Evolutionary conservation across 2,113 vertebrate genomes (phyloP), one percentile per base, ranked within the genome.

Genomic region (Acrocephalus kingi): DNA sequence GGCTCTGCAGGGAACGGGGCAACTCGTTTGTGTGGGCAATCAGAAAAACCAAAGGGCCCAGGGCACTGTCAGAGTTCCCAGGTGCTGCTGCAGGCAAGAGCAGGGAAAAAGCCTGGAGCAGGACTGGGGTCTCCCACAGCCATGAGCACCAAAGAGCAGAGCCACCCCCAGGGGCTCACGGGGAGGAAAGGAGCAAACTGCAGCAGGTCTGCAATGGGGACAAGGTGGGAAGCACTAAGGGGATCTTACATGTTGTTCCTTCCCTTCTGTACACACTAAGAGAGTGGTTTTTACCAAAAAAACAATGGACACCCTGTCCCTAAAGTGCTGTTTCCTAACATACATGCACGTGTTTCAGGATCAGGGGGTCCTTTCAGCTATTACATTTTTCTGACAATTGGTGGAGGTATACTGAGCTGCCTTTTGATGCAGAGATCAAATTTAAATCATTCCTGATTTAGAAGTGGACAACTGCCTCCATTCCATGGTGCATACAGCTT

Each of bases 21-120:
- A 45, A 21, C 27, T 48, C 3, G 0, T 59, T 43, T 8, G 0
- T 2, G 0, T 0, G 3, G 51, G 3, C 31, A 52, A 0, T 2
- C 3, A 1, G 41, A 10, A 39, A 35, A 82, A 2, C 13, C 28
- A 45, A 9, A 48, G 71, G 19, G 67, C 61, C 79, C 31, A 3
- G n/a, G 24, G 31, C 16, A 9, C 6, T 15, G 39, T 4, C 28
- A 20, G n/a, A 30, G 72, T 13, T 87, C 43, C 15, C 14, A 0
- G 37, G 25, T 15, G 17, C 79, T 10, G 7, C 33, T 27, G 16
- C 10, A 9, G 37, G 21, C 20, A 24, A 24, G 48, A 21, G 54
- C 2, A n/a, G 61, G 33, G 22, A n/a, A 15, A 23, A 37, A 17
- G 4, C 35, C 35, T 21, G 28, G 7, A 4, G 2, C 63, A 33